These are phyloP conservation scores for Enteromius argenteus DNA, from an alignment of 2,797 vertebrate genomes.

Conservation along the genomic window DNA sequence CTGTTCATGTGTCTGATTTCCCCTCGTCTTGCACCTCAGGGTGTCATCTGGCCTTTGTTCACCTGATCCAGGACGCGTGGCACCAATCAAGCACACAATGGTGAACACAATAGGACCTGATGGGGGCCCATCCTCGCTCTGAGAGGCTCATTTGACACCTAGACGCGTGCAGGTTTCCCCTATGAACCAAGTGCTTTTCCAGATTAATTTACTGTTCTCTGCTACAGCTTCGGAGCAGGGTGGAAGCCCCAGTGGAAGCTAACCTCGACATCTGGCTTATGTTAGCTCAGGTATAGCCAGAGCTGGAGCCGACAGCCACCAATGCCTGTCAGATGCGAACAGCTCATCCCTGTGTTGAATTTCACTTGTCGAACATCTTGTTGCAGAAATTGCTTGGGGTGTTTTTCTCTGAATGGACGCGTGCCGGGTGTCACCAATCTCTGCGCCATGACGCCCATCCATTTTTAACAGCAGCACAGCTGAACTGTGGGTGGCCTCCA, in stretches of 20 bases:
- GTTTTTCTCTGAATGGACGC: conserved; percentile 68
- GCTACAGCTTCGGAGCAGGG: conserved; percentile 57
- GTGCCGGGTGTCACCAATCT: conserved; percentile 76
- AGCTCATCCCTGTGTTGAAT: conserved; percentile 79
- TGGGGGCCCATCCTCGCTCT: conserved; percentile 63
- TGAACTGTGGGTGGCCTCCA: conserved; percentile 72
- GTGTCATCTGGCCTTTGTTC: conserved; percentile 79
- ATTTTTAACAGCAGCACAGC: conserved; percentile 79
- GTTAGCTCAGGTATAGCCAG: conserved; percentile 66
- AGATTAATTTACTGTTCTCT: conserved; percentile 69
- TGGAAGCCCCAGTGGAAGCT: conserved; percentile 64
- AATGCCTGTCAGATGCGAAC: conserved; percentile 68
- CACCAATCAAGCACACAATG: conserved; percentile 79
- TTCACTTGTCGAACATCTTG: conserved; percentile 70
- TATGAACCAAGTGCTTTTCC: conserved; percentile 74
- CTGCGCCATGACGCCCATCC: conserved; percentile 74
- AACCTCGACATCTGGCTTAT: conserved; percentile 77
- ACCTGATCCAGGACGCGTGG: conserved; percentile 80
- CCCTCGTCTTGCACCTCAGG: conserved; percentile 51
- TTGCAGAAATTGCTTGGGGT: conserved; percentile 68
- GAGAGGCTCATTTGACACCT: conserved; percentile 73
- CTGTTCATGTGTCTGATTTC: conserved; percentile 35
- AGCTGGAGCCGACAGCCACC: conserved; percentile 61
- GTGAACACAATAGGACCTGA: conserved; percentile 65
- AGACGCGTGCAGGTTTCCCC: conserved; percentile 63